Evolutionary conservation across 2,797 vertebrate species (phyloP).

Genomic region (Phataginus tricuspis): DNA sequence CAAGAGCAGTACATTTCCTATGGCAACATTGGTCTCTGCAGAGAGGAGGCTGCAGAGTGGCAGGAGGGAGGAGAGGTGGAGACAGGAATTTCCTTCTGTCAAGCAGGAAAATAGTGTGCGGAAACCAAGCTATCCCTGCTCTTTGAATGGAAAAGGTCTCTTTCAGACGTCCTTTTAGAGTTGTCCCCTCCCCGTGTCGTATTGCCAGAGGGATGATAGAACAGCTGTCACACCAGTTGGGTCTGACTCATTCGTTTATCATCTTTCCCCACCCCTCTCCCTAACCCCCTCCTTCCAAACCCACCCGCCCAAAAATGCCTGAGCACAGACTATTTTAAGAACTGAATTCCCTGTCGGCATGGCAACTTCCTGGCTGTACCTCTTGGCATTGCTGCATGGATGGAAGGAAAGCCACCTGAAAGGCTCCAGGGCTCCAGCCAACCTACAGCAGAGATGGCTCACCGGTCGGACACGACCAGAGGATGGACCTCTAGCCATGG

Average conservation of each 20-base stretch:
- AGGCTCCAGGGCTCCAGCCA: not conserved
- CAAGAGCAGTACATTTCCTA: too few relatives aligned
- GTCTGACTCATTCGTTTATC: slow-evolving; percentile 63
- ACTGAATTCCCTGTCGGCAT: slow-evolving; percentile 85
- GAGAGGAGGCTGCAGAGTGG: not conserved
- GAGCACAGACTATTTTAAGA: slow-evolving; percentile 86
- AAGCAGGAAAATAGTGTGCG: not conserved
- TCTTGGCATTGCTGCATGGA: slow-evolving; percentile 77
- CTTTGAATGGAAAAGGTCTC: not conserved
- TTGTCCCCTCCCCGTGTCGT: not conserved
- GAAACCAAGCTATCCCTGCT: not conserved
- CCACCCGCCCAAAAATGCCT: slow-evolving; percentile 64
- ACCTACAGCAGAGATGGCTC: not conserved
- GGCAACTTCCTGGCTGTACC: slow-evolving; percentile 84
- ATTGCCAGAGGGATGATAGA: not conserved
- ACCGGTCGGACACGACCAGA: not conserved
- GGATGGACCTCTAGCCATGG: not conserved
- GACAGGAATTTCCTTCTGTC: not conserved
- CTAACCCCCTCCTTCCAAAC: slow-evolving; percentile 11
- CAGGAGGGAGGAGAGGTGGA: not conserved
- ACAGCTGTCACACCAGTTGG: slow-evolving; percentile 58
- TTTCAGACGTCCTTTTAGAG: not conserved
- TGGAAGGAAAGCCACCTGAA: slow-evolving; percentile 70
- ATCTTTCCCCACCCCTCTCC: slow-evolving; percentile 63
- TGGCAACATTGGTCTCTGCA: not conserved